Percentiles rank a stretch among this genome's conserved stretches.
These are phyloP conservation scores for Crypturellus tataupa DNA, from an alignment of 2,797 vertebrate genomes.

Conservation along the genomic window DNA sequence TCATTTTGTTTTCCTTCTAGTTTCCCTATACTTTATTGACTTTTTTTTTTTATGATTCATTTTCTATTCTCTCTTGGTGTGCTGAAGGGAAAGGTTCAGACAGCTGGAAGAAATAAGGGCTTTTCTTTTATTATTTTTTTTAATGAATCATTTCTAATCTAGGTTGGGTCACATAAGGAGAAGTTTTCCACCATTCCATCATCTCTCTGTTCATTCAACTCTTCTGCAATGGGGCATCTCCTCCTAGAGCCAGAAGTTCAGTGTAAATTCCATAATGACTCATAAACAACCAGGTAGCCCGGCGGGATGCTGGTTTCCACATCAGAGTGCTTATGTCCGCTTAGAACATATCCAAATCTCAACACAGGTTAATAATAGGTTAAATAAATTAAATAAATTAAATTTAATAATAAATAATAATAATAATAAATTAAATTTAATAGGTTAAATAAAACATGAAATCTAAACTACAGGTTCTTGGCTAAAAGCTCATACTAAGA, in stretches of 20 bases:
- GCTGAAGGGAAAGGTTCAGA: not conserved
- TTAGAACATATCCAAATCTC: not conserved
- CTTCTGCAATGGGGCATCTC: not conserved
- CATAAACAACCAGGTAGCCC: not conserved
- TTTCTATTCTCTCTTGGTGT: not conserved
- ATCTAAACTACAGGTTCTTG: not conserved
- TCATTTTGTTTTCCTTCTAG: rapidly evolving
- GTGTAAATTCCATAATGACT: not conserved
- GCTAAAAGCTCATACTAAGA: not conserved
- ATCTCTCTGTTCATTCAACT: not conserved
- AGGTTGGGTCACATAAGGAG: not conserved
- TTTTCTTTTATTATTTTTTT: not conserved
- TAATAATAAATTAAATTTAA: too few species aligned
- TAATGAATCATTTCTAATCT: not conserved
- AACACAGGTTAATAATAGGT: not conserved
- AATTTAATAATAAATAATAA: too few species aligned
- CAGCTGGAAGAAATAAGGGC: not conserved
- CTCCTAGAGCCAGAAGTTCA: not conserved
- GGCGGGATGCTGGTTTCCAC: not conserved
- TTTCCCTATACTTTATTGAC: not conserved
- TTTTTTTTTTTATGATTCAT: not conserved
- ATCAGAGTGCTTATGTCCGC: not conserved
- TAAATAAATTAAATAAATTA: not conserved
- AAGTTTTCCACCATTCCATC: not conserved
- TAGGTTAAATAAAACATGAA: not conserved